Evolutionary conservation across 2,113 vertebrate species (phyloP).

Genomic region (Prunella himalayana): DNA sequence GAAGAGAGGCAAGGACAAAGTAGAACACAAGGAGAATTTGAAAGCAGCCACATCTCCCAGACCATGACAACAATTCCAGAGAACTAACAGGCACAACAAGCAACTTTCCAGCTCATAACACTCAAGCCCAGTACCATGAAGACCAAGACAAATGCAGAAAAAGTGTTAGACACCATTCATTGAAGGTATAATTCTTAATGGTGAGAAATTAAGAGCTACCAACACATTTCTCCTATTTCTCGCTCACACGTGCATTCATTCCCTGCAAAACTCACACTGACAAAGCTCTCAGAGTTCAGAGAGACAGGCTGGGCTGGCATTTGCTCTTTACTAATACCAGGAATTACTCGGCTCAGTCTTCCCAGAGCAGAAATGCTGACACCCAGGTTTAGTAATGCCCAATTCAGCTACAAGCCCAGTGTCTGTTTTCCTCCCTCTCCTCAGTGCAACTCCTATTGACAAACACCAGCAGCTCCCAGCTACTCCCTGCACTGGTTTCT

Average conservation of each 20-base stretch:
- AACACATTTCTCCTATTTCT: background rate
- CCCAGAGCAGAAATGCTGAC: background rate
- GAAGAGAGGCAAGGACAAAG: background rate
- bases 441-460: background rate
- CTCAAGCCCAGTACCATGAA: background rate
- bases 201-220: background rate
- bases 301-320: background rate
- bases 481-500: background rate
- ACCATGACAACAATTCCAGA: background rate
- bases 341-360: background rate
- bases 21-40: background rate
- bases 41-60: background rate
- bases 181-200: background rate
- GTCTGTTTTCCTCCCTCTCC: background rate
- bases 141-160: background rate
- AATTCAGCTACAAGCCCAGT: background rate
- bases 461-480: background rate
- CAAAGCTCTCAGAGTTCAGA: background rate
- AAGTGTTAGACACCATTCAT: background rate
- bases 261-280: background rate
- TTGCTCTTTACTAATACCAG: background rate
- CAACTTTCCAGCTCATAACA: background rate
- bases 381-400: background rate
- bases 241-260: fast-evolving
- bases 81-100: background rate